Conservation (phyloP, 1,140 invertebrate species). For the Papilio machaon region DNA sequence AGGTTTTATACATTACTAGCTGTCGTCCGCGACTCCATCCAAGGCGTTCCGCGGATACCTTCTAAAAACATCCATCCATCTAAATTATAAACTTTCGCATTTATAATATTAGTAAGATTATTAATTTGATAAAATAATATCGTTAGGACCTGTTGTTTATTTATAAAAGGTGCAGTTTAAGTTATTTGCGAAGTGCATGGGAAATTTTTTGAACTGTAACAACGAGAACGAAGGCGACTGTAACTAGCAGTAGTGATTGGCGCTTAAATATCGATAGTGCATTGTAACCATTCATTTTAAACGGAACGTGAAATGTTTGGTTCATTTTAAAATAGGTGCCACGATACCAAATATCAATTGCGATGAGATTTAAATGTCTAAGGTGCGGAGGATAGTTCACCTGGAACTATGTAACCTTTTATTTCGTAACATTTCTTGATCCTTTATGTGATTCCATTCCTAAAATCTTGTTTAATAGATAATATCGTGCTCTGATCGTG, state of each 20-base stretch:
- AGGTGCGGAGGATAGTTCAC: background rate
- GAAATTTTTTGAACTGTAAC: background rate
- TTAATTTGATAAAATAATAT: too few species aligned
- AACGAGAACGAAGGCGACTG: background rate
- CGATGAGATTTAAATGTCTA: conserved; percentile 13
- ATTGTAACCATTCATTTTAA: conserved; percentile 26
- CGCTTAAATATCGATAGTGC: conserved; percentile 6
- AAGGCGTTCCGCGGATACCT: too few species aligned
- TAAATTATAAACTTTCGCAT: too few species aligned
- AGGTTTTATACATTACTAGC: too few species aligned
- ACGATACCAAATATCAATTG: conserved; percentile 23
- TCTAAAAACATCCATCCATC: too few species aligned
- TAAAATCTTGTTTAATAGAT: background rate
- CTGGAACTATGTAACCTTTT: background rate
- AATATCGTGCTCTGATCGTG: background rate
- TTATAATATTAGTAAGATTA: too few species aligned
- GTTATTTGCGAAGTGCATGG: too few species aligned
- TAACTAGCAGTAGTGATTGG: background rate
- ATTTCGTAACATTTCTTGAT: background rate
- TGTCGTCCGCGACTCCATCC: too few species aligned
- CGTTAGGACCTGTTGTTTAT: too few species aligned
- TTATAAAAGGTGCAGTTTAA: too few species aligned
- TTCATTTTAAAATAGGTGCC: conserved; percentile 19
- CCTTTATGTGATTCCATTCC: background rate
- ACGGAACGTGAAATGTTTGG: background rate